Base-by-base conservation (phyloP, 2,113 vertebrate genomes). In the Dasypus novemcinctus region DNA sequence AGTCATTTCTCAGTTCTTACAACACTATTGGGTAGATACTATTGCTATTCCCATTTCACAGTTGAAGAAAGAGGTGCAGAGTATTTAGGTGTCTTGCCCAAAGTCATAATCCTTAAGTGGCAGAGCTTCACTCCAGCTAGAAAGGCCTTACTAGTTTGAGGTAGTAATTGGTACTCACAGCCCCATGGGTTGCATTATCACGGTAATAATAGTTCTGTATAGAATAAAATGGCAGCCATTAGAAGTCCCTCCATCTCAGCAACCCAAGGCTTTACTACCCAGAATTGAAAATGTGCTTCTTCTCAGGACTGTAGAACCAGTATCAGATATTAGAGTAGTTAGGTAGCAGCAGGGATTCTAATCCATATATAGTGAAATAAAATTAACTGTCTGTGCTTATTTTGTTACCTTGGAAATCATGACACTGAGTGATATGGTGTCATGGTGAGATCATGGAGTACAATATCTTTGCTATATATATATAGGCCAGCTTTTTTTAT, bases 301-400 rank as follows among this genome's bases (percentile, higher is more conserved):
- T 74, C 74, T 72, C 21, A 63, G 43, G n/a, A 71, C 29, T 61
- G 2, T 90, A 71, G 72, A 33, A 31, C 52, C 25, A 36, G n/a
- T n/a, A 63, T 90, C 88, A 95, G 87, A 76, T 92, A 78, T 79
- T 59, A 90, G 79, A 90, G 72, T 78, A n/a, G 7, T 94, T 88
- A 72, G 43, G 57, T 31, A 85, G 46, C 91, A 94, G 72, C 88
- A 88, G 94, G 88, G 85, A 81, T 92, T 91, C 94, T 46, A 95
- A 84, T 43, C 72, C 33, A 3, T 91, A 94, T 91, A 95, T 96
- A 91, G 61, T 94, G 85, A 95, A 92, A 93, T 92, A 81, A 91
- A 59, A 84, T 93, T 84, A 95, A 92, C 71, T 31, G 72, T 49
- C 78, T 96, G 74, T 96, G 74, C 74, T 96, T 14, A 29, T 57